Percentiles rank a stretch among this genome's conserved stretches.
phyloP scores from a whole-genome alignment of 2,888 invertebrate genomes.

The Zootermopsis nevadensis region DNA sequence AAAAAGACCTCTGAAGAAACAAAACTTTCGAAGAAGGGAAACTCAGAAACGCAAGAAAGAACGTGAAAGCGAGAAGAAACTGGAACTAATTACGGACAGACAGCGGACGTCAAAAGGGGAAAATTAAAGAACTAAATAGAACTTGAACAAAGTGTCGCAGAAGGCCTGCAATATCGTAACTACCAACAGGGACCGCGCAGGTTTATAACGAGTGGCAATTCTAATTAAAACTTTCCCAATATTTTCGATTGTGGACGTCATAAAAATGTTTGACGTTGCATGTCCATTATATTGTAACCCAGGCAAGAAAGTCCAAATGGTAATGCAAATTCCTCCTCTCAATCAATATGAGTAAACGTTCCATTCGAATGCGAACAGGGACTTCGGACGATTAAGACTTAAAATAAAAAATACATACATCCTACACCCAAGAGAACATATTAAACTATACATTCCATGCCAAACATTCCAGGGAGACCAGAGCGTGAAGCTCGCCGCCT shows the following conservation, averaged over 20 bases:
- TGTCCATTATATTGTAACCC: background rate
- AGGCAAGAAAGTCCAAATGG: background rate
- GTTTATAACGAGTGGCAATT: background rate
- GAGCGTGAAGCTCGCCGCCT: too few species aligned
- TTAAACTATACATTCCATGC: too few species aligned
- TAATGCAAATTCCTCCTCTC: background rate
- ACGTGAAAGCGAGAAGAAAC: background rate
- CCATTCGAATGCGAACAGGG: background rate
- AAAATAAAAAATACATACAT: too few species aligned
- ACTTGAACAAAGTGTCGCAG: background rate
- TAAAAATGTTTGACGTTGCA: too few species aligned
- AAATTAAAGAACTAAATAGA: background rate
- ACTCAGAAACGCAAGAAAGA: background rate
- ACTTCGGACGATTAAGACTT: background rate
- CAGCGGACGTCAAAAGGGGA: background rate
- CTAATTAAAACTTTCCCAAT: conserved; percentile 3
- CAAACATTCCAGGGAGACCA: too few species aligned
- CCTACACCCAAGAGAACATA: too few species aligned
- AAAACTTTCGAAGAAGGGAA: background rate
- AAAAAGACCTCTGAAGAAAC: background rate
- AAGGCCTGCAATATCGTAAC: background rate
- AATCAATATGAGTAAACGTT: background rate
- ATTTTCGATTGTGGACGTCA: background rate
- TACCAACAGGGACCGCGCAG: background rate
- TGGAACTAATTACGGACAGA: background rate